Percentiles rank a stretch among this genome's conserved stretches.
phyloP scores from a whole-genome alignment of 2,888 invertebrate genomes.

The Willowsia nigromaculata region DNA sequence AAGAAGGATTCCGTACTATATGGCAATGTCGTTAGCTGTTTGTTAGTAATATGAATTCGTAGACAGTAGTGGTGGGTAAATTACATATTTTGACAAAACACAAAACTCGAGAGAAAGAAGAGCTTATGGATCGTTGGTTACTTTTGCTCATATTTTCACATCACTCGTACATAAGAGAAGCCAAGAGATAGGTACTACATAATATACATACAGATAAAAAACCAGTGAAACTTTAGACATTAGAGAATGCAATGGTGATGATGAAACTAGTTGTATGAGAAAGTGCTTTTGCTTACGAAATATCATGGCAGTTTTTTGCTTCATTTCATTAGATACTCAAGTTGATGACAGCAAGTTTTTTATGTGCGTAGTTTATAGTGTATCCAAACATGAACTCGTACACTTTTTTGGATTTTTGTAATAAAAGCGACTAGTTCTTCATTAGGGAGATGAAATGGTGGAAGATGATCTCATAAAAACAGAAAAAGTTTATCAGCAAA shows the following conservation, averaged over 20 bases:
- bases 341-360: constrained; percentile 33
- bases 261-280: background rate
- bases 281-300: background rate
- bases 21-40: background rate
- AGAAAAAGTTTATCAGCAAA: background rate
- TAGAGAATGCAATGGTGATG: background rate
- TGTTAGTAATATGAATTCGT: background rate
- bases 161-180: constrained; percentile 24
- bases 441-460: constrained; percentile 49
- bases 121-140: constrained; percentile 27
- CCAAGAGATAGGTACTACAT: constrained; percentile 38
- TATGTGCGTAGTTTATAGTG: background rate
- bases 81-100: constrained; percentile 51
- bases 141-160: background rate
- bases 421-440: constrained; percentile 38
- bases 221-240: background rate
- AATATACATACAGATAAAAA: background rate
- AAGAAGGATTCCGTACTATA: background rate
- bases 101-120: constrained; percentile 1
- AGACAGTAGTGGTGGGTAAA: constrained; percentile 2
- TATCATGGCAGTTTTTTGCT: background rate
- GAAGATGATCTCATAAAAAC: constrained; percentile 35
- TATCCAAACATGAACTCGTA: background rate
- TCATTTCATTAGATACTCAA: constrained; percentile 9
- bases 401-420: background rate